A percentile compares a stretch with the other conserved stretches of the same genome.
These are phyloP conservation scores for Drosophila ezoana DNA, from an alignment of 2,888 invertebrate species.

Conservation along the genomic window DNA sequence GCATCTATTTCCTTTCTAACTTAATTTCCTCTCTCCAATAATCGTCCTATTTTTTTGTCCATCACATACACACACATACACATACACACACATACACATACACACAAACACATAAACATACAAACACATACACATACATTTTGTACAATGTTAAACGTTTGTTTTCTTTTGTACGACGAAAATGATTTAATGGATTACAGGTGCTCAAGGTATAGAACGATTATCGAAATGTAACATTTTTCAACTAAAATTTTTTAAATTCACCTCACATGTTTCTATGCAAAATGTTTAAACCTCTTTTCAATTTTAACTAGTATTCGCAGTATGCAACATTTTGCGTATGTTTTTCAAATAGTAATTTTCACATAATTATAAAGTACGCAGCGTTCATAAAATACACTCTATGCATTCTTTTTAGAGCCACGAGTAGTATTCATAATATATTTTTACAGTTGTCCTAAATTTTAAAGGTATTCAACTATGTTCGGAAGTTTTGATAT, in stretches of 20 bases:
- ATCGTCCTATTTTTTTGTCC: not conserved
- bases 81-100: not conserved
- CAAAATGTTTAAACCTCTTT: slow-evolving; percentile 20
- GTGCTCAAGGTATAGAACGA: slow-evolving; percentile 84
- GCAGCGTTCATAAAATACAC: too few species aligned
- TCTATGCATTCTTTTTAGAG: too few species aligned
- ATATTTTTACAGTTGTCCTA: too few species aligned
- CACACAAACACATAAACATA: slow-evolving; percentile 9
- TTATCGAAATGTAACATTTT: slow-evolving; percentile 38
- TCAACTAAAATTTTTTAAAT: slow-evolving; percentile 23
- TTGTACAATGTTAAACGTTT: slow-evolving; percentile 43
- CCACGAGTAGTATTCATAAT: too few species aligned
- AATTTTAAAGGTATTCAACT: too few species aligned
- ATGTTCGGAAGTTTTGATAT: too few species aligned
- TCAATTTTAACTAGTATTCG: slow-evolving; percentile 9
- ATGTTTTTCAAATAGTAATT: slow-evolving; percentile 16
- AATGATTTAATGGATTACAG: slow-evolving; percentile 79
- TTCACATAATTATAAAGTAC: not conserved
- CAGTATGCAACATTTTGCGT: slow-evolving; percentile 11
- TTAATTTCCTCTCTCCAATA: not conserved
- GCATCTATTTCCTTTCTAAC: not conserved
- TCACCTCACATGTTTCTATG: slow-evolving; percentile 19
- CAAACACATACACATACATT: not conserved
- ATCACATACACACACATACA: not conserved
- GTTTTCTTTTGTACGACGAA: slow-evolving; percentile 55